These are phyloP conservation scores for Platysternon megacephalum DNA, from an alignment of 2,113 vertebrate species.

Conservation along the genomic window DNA sequence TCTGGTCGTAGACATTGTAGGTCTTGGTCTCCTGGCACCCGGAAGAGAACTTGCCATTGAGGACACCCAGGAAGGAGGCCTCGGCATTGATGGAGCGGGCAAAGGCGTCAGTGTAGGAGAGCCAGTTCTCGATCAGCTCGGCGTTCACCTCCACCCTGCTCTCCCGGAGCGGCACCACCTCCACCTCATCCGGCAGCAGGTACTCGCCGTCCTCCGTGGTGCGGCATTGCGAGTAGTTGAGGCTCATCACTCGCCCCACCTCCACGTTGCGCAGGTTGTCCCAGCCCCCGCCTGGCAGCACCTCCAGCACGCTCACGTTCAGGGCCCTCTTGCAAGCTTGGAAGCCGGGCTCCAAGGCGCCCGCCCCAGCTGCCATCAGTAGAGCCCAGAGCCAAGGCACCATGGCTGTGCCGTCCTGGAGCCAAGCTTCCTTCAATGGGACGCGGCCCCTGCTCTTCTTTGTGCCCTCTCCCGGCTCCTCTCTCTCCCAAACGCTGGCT, in stretches of 20 bases:
- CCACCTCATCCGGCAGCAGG: slow-evolving; percentile 79
- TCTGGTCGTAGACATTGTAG: slow-evolving; percentile 72
- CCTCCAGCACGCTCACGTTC: slow-evolving; percentile 71
- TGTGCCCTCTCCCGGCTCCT: background rate
- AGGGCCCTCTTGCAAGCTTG: slow-evolving; percentile 64
- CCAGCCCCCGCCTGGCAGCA: slow-evolving; percentile 80
- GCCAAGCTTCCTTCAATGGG: background rate
- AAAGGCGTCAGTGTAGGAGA: slow-evolving; percentile 73
- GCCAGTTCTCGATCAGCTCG: slow-evolving; percentile 76
- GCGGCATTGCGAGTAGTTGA: slow-evolving; percentile 77
- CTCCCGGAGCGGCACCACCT: slow-evolving; percentile 73
- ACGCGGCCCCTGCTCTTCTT: background rate
- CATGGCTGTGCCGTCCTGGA: background rate
- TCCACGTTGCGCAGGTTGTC: slow-evolving; percentile 82
- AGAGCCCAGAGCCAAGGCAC: background rate
- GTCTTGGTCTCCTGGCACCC: slow-evolving; percentile 75
- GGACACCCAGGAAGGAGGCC: slow-evolving; percentile 49
- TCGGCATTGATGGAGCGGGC: slow-evolving; percentile 68
- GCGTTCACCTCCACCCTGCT: slow-evolving; percentile 75
- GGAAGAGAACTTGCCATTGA: slow-evolving; percentile 79
- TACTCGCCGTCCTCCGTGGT: slow-evolving; percentile 78
- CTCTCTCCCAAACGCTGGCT: background rate
- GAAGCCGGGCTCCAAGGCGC: background rate
- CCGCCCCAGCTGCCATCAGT: rapidly evolving
- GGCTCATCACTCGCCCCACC: slow-evolving; percentile 80